Evolutionary conservation across 2,113 vertebrate genomes (phyloP), one percentile per base, ranked within the genome.

Genomic region (Speoplatyrhinus poulsoni): DNA sequence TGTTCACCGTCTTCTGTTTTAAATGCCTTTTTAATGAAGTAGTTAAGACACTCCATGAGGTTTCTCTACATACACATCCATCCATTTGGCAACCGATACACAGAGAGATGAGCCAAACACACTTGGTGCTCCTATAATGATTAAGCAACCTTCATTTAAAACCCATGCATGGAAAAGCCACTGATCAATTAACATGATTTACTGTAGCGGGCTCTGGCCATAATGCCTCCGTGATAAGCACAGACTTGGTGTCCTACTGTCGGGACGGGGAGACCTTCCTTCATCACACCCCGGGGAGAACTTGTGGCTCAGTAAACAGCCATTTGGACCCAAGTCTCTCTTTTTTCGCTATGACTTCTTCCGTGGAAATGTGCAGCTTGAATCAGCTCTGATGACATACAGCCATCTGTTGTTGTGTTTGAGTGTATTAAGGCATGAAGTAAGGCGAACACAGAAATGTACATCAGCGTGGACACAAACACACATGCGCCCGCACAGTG

Each of bases 351-450:
- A 86, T 70, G 88, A 91, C 83, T 89, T 83, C 86, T 87, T 88
- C 76, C 46, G 66, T 76, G 77, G 86, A 90, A 90, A 90, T 88
- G 77, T 87, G 84, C 73, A 73, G 86, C 87, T 89, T 86, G 90
- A 91, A 89, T 91, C 84, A 87, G 87, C 85, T 88, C 85, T 82
- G 88, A 89, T 90, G 90, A 91, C 90, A 91, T 84, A 72, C 77
- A 68, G 90, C 90, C 90, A 91, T 91, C 90, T 91, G 90, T 88
- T 90, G 87, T 91, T 90, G 87, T 90, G 86, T 87, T 41, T 90
- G 86, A 87, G 85, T 85, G 87, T 84, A 86, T 83, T 86, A 88
- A 80, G 86, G 87, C 87, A 89, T 84, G 80, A 87, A 89, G 87
- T 81, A 69, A 75, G 77, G 80, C 77, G 81, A 83, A 84, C 36